Conservation (phyloP, 2,888 invertebrate genomes). For the Tholera decimalis region DNA sequence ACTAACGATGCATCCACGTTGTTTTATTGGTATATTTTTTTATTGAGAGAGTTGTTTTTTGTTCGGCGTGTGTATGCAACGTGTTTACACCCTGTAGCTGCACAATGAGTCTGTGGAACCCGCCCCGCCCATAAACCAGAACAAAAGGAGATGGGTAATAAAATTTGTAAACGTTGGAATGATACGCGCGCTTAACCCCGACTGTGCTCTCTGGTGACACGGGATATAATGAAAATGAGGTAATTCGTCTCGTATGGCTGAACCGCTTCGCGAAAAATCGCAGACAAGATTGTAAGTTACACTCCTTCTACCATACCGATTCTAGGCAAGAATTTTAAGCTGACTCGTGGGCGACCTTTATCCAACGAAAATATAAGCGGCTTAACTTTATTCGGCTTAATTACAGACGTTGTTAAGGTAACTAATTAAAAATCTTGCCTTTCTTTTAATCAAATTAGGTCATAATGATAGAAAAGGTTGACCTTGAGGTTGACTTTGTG, state of each 20-base stretch:
- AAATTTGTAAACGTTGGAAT: slow-evolving; percentile 89
- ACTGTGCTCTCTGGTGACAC: slow-evolving; percentile 77
- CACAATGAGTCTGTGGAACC: slow-evolving; percentile 62
- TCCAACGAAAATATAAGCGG: slow-evolving; percentile 54
- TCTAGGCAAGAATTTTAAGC: slow-evolving; percentile 52
- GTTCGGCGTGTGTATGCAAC: slow-evolving; percentile 34
- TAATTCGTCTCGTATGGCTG: slow-evolving; percentile 79
- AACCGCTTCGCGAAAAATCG: slow-evolving; percentile 65
- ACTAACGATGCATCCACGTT: slow-evolving; percentile 50
- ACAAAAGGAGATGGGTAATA: slow-evolving; percentile 87
- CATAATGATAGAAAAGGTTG: slow-evolving; percentile 54
- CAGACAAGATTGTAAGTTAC: slow-evolving; percentile 61
- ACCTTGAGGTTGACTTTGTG: slow-evolving; percentile 52
- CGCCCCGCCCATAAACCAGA: slow-evolving; percentile 74
- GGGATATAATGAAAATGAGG: slow-evolving; percentile 81
- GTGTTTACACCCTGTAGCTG: slow-evolving; percentile 63
- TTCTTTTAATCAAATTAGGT: slow-evolving; percentile 59
- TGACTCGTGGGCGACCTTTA: slow-evolving; percentile 52
- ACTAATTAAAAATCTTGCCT: slow-evolving; percentile 58
- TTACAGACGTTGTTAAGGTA: slow-evolving; percentile 60
- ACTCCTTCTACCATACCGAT: slow-evolving; percentile 34
- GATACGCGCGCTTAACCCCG: slow-evolving; percentile 88
- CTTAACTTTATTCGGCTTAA: slow-evolving; percentile 62
- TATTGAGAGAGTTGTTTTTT: slow-evolving; percentile 25
- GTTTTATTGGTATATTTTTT: slow-evolving; percentile 45